Evolutionary conservation across 2,888 invertebrate genomes (phyloP).

Genomic region (Atherix ibis): DNA sequence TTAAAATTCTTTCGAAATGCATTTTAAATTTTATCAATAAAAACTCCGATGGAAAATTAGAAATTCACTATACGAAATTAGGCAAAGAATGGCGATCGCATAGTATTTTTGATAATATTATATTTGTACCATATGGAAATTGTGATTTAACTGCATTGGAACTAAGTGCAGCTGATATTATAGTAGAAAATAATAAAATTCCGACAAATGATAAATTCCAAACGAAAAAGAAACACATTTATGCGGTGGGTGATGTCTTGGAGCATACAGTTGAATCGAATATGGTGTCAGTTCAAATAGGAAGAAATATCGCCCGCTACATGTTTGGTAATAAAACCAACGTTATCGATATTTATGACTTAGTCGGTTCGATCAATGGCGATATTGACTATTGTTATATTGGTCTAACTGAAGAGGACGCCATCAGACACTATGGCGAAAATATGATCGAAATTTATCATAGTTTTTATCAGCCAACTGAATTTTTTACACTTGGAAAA

Average conservation of each 20-base stretch:
- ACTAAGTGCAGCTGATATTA: neutral
- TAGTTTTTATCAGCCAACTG: constrained; percentile 1
- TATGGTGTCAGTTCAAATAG: constrained; percentile 4
- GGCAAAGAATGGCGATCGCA: constrained; percentile 2
- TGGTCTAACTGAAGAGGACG: constrained; percentile 7
- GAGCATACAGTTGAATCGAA: neutral
- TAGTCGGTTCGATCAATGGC: constrained; percentile 3
- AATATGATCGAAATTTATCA: constrained; percentile 6
- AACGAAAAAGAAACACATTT: neutral
- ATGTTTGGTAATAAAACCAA: constrained; percentile 1
- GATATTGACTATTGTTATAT: constrained; percentile 4
- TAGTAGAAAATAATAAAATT: neutral
- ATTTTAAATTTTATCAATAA: constrained; percentile 2
- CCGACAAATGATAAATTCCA: constrained; percentile 3
- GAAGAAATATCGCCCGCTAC: constrained; percentile 3
- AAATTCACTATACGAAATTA: constrained; percentile 4
- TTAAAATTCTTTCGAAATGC: constrained; percentile 2
- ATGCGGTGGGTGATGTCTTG: constrained; percentile 1
- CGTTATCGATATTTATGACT: constrained; percentile 2
- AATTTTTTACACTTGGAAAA: constrained; percentile 1
- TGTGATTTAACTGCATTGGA: neutral
- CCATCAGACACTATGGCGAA: neutral
- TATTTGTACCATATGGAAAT: constrained; percentile 1
- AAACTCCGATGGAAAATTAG: neutral
- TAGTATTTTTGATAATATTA: constrained; percentile 5